phyloP scores from a whole-genome alignment of 2,113 vertebrate genomes.

The Psilopsiagon aymara region DNA sequence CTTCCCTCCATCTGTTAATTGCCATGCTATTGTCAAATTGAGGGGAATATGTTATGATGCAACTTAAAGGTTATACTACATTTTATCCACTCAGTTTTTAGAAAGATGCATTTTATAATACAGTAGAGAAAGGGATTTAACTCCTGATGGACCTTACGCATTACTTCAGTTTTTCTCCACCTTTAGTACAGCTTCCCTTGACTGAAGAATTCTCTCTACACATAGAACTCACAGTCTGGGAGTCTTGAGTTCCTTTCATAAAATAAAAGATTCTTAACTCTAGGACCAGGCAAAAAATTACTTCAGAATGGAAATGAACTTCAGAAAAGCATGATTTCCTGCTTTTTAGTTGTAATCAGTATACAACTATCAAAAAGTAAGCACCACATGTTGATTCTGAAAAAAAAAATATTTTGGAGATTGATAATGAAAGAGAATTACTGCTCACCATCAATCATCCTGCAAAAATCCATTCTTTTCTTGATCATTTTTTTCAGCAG shows the following conservation, averaged over 20 bases:
- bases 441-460: not conserved
- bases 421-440: not conserved
- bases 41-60: not conserved
- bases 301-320: not conserved
- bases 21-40: not conserved
- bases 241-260: not conserved
- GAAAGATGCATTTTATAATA: not conserved
- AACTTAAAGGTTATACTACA: not conserved
- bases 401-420: not conserved
- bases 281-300: not conserved
- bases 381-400: not conserved
- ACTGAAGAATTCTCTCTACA: not conserved
- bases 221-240: fast-evolving
- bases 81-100: not conserved
- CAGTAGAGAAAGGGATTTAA: not conserved
- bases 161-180: not conserved
- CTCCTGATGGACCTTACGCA: not conserved
- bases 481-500: not conserved
- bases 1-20: slow-evolving; percentile 19
- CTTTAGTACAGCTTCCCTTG: not conserved
- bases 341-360: not conserved
- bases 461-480: not conserved
- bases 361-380: not conserved
- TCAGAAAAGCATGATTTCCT: not conserved
- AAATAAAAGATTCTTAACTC: not conserved